Evolutionary conservation across 2,797 vertebrate species (phyloP).

Genomic region (Remorina albescens): DNA sequence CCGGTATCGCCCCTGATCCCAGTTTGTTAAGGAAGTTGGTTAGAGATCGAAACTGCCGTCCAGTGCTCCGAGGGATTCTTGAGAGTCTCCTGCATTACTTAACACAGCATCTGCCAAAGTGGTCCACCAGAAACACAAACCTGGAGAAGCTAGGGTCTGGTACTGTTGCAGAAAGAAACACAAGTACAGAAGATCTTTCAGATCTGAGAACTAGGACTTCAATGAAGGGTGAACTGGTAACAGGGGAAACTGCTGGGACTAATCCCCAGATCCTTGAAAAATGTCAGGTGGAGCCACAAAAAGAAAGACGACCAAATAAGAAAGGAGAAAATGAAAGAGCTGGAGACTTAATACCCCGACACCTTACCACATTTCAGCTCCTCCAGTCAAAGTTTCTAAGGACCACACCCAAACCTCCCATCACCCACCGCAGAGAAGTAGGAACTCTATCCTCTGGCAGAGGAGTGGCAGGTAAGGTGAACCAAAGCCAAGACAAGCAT

Average conservation of each 20-base stretch:
- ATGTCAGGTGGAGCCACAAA: conserved; percentile 40
- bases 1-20: conserved; percentile 70
- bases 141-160: conserved; percentile 3
- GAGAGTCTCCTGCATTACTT: conserved; percentile 89
- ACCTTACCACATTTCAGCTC: conserved; percentile 90
- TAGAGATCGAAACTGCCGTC: conserved; percentile 76
- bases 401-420: conserved; percentile 80
- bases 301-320: conserved; percentile 1
- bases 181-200: not conserved
- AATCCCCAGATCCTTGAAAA: conserved; percentile 33
- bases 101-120: conserved; percentile 52
- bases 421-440: conserved; percentile 88
- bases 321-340: conserved; percentile 25
- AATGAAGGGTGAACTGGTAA: too few species aligned
- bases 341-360: conserved; percentile 40
- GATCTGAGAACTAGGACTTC: conserved; percentile 19
- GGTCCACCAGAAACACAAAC: conserved; percentile 19
- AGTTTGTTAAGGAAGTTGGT: conserved; percentile 86
- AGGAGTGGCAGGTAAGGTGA: conserved; percentile 19
- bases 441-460: conserved; percentile 81
- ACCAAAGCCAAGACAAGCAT: conserved; percentile 34
- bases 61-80: conserved; percentile 86
- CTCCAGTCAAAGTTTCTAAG: conserved; percentile 91
- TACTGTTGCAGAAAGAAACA: conserved; percentile 15
- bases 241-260: conserved; percentile 25